phyloP scores from a whole-genome alignment of 2,797 vertebrate genomes.

The Hypotaenidia philippensis region DNA sequence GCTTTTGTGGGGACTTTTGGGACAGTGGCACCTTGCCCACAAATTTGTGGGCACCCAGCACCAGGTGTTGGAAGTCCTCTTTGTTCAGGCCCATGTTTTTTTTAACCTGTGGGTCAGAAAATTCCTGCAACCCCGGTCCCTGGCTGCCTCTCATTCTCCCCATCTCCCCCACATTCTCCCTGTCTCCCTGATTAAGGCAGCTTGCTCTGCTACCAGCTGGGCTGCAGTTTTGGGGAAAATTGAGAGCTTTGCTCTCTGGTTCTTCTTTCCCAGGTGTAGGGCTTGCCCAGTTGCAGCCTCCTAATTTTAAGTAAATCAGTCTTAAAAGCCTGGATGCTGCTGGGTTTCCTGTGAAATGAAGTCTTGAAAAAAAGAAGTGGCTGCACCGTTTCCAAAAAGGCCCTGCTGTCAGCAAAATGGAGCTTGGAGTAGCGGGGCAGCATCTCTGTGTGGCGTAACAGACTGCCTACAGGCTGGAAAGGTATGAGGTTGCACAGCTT shows the following conservation, averaged over 20 bases:
- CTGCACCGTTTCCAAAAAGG: background rate
- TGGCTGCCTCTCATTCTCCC: background rate
- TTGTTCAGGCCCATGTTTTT: background rate
- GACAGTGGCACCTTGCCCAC: background rate
- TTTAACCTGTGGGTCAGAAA: background rate
- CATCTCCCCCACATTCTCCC: background rate
- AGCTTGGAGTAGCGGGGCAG: background rate
- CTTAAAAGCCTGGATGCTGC: background rate
- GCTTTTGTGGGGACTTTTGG: background rate
- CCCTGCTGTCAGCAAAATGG: slow-evolving; percentile 5
- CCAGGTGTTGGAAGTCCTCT: background rate
- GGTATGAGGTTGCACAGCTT: slow-evolving; percentile 52
- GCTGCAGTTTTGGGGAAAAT: background rate
- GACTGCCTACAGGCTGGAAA: slow-evolving; percentile 37
- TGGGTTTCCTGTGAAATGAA: slow-evolving; percentile 36
- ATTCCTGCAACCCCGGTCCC: background rate
- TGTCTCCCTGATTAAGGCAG: background rate
- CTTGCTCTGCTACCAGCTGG: background rate
- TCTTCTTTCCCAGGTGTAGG: background rate
- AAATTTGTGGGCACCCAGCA: background rate
- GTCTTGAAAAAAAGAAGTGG: background rate
- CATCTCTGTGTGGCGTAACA: slow-evolving; percentile 5
- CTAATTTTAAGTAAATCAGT: background rate
- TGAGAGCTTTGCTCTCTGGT: background rate
- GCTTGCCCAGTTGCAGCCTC: background rate